A percentile compares a stretch with the other conserved stretches of the same genome.
Evolutionary conservation across 1,140 invertebrate species (phyloP).

Genomic region (Druon quercuslanigerum): DNA sequence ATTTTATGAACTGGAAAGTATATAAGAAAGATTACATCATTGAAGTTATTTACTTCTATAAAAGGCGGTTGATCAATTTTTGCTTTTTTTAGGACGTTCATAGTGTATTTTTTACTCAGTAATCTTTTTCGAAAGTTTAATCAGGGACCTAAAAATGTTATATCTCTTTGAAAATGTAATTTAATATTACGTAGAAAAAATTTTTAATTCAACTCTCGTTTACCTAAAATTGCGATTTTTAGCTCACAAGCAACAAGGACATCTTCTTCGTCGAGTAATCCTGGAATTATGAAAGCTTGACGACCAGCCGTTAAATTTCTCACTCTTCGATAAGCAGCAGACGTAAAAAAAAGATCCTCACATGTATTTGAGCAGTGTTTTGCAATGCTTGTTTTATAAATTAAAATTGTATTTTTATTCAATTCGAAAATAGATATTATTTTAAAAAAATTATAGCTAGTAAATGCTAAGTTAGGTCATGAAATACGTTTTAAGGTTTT

Average conservation of each 20-base stretch:
- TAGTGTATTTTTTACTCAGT: conserved; percentile 47
- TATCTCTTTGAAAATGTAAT: neutral
- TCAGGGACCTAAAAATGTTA: conserved; percentile 35
- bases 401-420: no score
- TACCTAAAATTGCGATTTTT: conserved; percentile 46
- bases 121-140: conserved; percentile 49
- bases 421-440: no score
- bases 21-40: conserved; percentile 40
- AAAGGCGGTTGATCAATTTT: conserved; percentile 46
- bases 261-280: conserved; percentile 45
- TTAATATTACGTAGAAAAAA: no score
- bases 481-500: no score
- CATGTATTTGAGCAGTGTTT: conserved; percentile 40
- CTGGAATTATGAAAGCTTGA: conserved; percentile 50
- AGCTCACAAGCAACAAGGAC: conserved; percentile 47
- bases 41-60: conserved; percentile 37
- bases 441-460: no score
- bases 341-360: conserved; percentile 46
- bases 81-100: conserved; percentile 37
- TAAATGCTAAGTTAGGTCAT: no score
- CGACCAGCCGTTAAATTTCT: conserved; percentile 46
- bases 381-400: neutral
- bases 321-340: conserved; percentile 44
- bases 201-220: neutral
- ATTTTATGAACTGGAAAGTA: conserved; percentile 2